Percentiles rank a stretch among this genome's conserved stretches.
Evolutionary conservation across 2,797 vertebrate genomes (phyloP).

Genomic region (Netta rufina): DNA sequence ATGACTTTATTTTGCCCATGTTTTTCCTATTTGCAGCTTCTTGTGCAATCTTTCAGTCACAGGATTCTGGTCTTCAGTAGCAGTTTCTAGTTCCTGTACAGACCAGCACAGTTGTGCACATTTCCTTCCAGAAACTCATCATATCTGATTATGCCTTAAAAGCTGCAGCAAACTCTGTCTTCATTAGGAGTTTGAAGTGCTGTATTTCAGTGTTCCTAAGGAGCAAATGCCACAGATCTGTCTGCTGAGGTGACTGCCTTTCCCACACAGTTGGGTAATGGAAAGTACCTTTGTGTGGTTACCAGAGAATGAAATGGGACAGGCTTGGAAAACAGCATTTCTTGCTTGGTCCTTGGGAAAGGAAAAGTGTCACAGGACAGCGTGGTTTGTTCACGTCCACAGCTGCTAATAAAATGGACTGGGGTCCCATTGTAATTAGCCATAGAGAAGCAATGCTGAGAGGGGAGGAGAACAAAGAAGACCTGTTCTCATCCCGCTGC

Average conservation of each 20-base stretch:
- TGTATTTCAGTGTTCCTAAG: conserved; percentile 9
- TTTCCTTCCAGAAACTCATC: not conserved
- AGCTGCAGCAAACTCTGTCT: not conserved
- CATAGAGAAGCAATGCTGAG: not conserved
- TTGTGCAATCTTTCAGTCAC: not conserved
- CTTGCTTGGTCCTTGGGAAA: not conserved
- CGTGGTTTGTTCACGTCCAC: not conserved
- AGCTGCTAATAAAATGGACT: not conserved
- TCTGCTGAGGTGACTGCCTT: not conserved
- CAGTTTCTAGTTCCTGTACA: not conserved
- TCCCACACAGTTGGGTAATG: not conserved
- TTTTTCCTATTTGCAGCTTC: not conserved
- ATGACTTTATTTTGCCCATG: not conserved
- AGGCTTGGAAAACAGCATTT: not conserved
- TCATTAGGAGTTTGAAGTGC: not conserved
- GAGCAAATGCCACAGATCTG: not conserved
- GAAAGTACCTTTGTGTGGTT: not conserved
- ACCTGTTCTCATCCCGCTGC: not conserved
- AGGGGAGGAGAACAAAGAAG: not conserved
- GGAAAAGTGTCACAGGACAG: not conserved
- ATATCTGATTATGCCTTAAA: not conserved
- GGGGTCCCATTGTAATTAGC: not conserved
- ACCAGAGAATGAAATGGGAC: not conserved
- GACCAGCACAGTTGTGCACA: not conserved
- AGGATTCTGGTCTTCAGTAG: not conserved